Evolutionary conservation across 1,140 invertebrate species (phyloP).

Genomic region (Probaryconus sp.): DNA sequence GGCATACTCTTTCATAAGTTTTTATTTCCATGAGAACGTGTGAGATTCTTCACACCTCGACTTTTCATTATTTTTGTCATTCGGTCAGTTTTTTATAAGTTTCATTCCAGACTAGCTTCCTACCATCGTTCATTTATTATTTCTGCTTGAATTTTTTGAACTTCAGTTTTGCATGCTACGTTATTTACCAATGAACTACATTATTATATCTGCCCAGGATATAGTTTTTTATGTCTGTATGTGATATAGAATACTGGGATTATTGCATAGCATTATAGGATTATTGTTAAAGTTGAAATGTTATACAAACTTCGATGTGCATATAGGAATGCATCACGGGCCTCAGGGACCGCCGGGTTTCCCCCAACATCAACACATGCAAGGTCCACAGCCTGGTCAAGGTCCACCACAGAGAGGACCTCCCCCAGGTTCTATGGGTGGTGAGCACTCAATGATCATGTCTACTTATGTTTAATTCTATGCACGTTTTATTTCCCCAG

Average conservation of each 20-base stretch:
- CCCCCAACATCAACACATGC: conserved; percentile 84
- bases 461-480: conserved; percentile 21
- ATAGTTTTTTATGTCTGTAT: background rate
- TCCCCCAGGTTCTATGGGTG: conserved; percentile 81
- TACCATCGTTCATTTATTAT: conserved; percentile 13
- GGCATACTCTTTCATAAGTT: too few relatives aligned
- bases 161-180: too few relatives aligned
- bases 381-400: conserved; percentile 83
- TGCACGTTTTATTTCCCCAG: conserved; percentile 28
- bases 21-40: too few relatives aligned
- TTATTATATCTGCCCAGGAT: background rate
- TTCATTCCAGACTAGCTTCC: conserved; percentile 11
- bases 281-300: background rate
- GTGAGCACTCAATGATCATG: conserved; percentile 66
- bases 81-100: conserved; percentile 20
- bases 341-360: conserved; percentile 78
- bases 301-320: conserved; percentile 59
- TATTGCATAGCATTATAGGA: background rate
- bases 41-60: conserved; percentile 48
- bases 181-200: too few relatives aligned
- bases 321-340: conserved; percentile 77
- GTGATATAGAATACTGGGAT: background rate
- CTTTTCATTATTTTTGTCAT: conserved; percentile 60
- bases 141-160: conserved; percentile 5
- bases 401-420: conserved; percentile 83